Conservation (phyloP, 2,888 invertebrate species). For the Pantelozetes paolii region DNA sequence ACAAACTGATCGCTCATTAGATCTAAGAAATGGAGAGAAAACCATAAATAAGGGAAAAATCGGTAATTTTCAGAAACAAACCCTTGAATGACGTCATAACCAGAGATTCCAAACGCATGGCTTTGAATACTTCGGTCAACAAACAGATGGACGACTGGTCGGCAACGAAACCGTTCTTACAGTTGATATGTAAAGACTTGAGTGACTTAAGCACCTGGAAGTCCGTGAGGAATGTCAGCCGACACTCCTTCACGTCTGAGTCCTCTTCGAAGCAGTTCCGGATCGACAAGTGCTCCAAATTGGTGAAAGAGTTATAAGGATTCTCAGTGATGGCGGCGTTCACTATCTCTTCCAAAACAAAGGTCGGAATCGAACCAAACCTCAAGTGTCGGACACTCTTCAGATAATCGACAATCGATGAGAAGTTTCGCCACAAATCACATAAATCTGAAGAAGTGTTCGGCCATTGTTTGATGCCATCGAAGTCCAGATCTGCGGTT, state of each 20-base stretch:
- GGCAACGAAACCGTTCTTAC: conserved; percentile 39
- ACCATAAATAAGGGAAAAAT: neutral
- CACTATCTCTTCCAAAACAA: conserved; percentile 41
- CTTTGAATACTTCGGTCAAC: neutral
- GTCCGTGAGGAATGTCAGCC: neutral
- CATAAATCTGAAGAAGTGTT: neutral
- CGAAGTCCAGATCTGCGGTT: conserved; percentile 36
- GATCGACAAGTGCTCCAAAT: conserved; percentile 37
- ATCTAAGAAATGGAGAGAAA: neutral
- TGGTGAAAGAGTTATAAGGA: conserved; percentile 34
- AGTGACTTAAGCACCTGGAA: conserved; percentile 16
- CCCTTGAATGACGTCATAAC: conserved; percentile 18
- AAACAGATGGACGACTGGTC: neutral
- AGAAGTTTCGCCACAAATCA: conserved; percentile 41
- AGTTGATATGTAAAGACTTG: conserved; percentile 31
- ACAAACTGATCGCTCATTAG: conserved; percentile 30
- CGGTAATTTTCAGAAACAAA: neutral
- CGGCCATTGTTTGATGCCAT: conserved; percentile 25
- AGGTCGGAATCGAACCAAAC: conserved; percentile 41
- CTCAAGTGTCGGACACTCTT: conserved; percentile 23
- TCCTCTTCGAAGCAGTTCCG: conserved; percentile 41
- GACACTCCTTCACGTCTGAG: conserved; percentile 14
- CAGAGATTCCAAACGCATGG: conserved; percentile 27
- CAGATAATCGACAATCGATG: conserved; percentile 21
- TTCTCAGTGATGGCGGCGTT: conserved; percentile 34